These are phyloP conservation scores for Himalopsyche japonica DNA, from an alignment of 2,888 invertebrate genomes.

Conservation along the genomic window DNA sequence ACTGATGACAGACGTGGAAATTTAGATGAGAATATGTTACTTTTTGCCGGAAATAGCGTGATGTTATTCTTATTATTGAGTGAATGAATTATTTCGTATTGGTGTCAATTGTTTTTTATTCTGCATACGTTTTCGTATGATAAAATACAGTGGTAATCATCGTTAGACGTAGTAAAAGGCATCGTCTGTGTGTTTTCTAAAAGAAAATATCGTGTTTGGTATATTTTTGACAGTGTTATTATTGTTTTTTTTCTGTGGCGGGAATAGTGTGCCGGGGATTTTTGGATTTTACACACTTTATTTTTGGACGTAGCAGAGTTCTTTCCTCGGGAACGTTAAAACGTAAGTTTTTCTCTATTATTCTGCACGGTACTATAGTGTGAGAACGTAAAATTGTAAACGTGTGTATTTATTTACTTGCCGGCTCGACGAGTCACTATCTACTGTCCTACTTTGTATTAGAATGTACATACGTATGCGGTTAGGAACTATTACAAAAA, in stretches of 20 bases:
- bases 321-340: not conserved
- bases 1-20: not conserved
- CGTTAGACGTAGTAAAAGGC: not conserved
- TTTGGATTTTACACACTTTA: conserved; percentile 10
- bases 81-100: conserved; percentile 29
- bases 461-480: not conserved
- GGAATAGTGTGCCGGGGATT: conserved; percentile 16
- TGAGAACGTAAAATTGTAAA: not conserved
- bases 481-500: not conserved
- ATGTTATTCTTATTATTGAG: not conserved
- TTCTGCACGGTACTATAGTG: not conserved
- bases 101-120: conserved; percentile 32
- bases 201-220: conserved; percentile 20
- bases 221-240: conserved; percentile 15
- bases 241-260: not conserved
- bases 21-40: not conserved
- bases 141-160: not conserved
- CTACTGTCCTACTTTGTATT: conserved; percentile 7
- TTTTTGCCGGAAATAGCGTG: not conserved
- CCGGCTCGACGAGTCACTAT: not conserved
- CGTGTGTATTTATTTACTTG: not conserved
- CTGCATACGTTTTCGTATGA: conserved; percentile 1
- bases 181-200: conserved; percentile 26
- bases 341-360: conserved; percentile 8
- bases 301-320: conserved; percentile 5